Base-by-base conservation (phyloP, 2,888 invertebrate species). In the Lepidochrysops patricia region DNA sequence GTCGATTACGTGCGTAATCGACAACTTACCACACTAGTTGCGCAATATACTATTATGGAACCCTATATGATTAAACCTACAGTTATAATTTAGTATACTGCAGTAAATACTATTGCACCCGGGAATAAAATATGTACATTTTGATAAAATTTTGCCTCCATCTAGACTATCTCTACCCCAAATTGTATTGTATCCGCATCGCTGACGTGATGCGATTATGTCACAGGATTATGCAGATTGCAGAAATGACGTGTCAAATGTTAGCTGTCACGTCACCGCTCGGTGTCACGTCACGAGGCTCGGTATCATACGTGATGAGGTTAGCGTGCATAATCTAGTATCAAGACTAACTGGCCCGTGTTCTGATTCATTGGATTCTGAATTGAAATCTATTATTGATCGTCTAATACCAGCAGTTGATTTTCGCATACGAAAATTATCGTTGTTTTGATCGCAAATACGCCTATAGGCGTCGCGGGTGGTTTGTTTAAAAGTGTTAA, bases 161-260 rank as follows among this genome's bases (percentile, higher is more conserved):
- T 4, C 43, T 9, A 23, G 9, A 43, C 23, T 4, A 43, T 19
- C 9, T 23, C 23, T 23, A 19, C 19, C 29, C 5, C 25, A 26
- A 50, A 29, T 54, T 19, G 29, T 19, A 54, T 19, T 15, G 27
- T 29, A 4, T 9, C 27, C 2, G 26, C 19, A 32, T 29, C 15
- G 19, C 15, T 29, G 29, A 1, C n/a, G 12, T 19, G 15, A 15
- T 29, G 13, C 19, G 15, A 26, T 52, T 29, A n/a, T n/a, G n/a
- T n/a, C n/a, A n/a, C n/a, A n/a, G n/a, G n/a, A n/a, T n/a, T n/a
- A 29, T 54, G 32, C 54, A 7, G 50, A 50, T 50, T 19, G 19
- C 29, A 32, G 15, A 49, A 49, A 32, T 54, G 29, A 32, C 32
- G 54, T 32, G 54, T 54, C 54, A 54, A 54, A 54, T 54, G 29